Evolutionary conservation across 2,113 vertebrate species (phyloP).

Genomic region (Octodon degus): DNA sequence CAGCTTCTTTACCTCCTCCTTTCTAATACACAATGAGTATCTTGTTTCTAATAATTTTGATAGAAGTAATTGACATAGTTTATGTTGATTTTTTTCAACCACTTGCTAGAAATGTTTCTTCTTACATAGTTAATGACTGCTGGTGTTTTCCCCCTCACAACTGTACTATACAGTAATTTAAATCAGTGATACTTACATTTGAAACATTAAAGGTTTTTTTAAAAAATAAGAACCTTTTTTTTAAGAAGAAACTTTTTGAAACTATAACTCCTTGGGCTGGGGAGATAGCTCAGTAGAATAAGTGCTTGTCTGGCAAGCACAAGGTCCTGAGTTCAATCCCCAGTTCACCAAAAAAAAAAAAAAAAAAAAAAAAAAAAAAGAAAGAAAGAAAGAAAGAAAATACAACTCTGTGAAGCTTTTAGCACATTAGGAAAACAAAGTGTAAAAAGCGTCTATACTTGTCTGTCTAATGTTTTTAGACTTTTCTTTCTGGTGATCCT

Average conservation of each 20-base stretch:
- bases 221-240: too few species aligned
- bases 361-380: too few species aligned
- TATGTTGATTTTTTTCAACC: constrained; percentile 11
- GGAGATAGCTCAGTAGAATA: too few species aligned
- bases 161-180: not conserved
- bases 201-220: not conserved
- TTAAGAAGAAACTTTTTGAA: not conserved
- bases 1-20: not conserved
- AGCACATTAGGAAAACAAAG: not conserved
- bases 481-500: not conserved
- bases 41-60: constrained; percentile 11
- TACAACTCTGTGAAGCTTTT: constrained; percentile 17
- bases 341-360: too few species aligned
- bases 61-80: not conserved
- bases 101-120: not conserved
- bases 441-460: not conserved
- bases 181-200: constrained; percentile 21
- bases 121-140: not conserved
- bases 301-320: too few species aligned
- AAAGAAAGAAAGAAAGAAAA: not conserved
- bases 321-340: too few species aligned
- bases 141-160: not conserved
- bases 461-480: not conserved
- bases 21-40: not conserved
- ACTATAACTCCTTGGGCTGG: not conserved